Evolutionary conservation across 2,113 vertebrate species (phyloP).

Genomic region (Zosterops lateralis): DNA sequence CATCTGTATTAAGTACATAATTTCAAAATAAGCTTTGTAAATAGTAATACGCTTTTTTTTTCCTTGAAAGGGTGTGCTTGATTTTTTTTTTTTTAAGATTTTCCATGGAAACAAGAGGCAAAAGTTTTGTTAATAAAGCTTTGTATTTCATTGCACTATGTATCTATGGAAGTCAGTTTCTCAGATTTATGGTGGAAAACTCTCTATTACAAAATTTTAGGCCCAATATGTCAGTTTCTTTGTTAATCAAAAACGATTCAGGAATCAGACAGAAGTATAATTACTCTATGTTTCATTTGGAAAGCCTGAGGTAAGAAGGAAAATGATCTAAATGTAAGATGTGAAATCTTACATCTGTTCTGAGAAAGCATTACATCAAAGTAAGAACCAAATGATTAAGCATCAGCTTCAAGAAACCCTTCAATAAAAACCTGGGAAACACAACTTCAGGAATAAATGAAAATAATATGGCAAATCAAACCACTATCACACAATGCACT

Average conservation of each 20-base stretch:
- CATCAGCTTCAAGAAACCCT: not conserved
- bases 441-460: not conserved
- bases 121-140: not conserved
- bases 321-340: not conserved
- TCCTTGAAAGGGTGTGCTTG: not conserved
- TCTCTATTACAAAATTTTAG: not conserved
- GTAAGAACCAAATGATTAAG: not conserved
- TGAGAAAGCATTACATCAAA: not conserved
- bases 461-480: not conserved
- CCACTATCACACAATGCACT: not conserved
- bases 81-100: not conserved
- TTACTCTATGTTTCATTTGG: not conserved
- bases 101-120: not conserved
- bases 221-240: not conserved
- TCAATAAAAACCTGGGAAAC: not conserved
- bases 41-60: not conserved
- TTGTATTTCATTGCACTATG: not conserved
- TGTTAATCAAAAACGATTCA: not conserved
- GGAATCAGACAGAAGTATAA: not conserved
- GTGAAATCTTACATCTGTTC: not conserved
- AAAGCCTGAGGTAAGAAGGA: slow-evolving; percentile 18
- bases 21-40: not conserved
- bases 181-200: not conserved
- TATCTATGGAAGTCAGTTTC: not conserved
- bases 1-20: not conserved